Evolutionary conservation across 2,888 invertebrate species (phyloP), one percentile per base, ranked within the genome.

Genomic region (Hydropsyche betteni): DNA sequence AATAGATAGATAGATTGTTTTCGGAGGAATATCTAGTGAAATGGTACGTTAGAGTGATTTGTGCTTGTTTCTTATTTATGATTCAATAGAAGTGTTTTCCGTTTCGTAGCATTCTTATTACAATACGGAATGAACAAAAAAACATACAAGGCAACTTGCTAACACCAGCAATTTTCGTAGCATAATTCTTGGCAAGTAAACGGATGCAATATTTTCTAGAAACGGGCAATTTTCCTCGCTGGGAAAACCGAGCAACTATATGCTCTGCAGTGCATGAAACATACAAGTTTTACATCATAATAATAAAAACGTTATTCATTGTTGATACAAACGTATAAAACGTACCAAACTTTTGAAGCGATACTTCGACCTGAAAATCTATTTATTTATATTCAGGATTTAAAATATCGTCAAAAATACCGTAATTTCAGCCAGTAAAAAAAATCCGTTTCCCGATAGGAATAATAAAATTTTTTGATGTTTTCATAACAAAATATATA

Each of bases 161-260:
- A 70, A 70, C 70, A 70, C 70, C 51, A 53, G 70, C 70, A 70
- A 70, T 70, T 69, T 70, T 70, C 70, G 70, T 70, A 70, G 70
- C 70, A 70, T 70, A 70, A 70, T 70, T 70, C 70, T 70, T 70
- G 70, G 70, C 70, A 70, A 70, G 70, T 52, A 34, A 70, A 51
- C 53, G 70, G 70, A 70, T 70, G 70, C 70, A 70, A 70, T 70
- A 70, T 70, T 70, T 70, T 36, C 24, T 70, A 70, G 33, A 51
- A 53, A 53, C 70, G 53, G 70, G 70, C 70, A 70, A 70, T 70
- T 70, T 70, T 70, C 70, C 70, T 34, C 70, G 14, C 51, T 51
- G 70, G 53, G 69, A 50, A 64, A 64, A 64, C 64, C 64, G 34
- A 64, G 64, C 64, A 64, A 64, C 64, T 64, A 64, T 64, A 64